Evolutionary conservation across 2,113 vertebrate genomes (phyloP).

Genomic region (Rana temporaria): DNA sequence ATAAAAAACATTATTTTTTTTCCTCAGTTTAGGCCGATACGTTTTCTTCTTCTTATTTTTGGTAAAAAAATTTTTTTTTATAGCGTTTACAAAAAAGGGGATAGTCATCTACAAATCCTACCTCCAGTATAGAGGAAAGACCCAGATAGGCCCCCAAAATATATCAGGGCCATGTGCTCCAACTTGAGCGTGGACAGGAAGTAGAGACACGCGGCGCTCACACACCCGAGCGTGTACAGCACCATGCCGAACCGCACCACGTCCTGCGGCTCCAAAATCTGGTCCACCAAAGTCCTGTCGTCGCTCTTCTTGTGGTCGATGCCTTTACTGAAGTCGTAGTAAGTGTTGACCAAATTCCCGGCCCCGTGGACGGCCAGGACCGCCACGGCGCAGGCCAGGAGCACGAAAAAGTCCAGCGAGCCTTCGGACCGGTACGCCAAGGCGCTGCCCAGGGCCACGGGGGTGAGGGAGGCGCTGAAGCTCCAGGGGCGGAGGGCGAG

Average conservation of each 20-base stretch:
- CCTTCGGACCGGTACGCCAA: constrained; percentile 91
- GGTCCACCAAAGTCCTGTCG: constrained; percentile 94
- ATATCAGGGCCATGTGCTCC: constrained; percentile 94
- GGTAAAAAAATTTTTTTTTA: no score
- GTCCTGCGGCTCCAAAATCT: constrained; percentile 92
- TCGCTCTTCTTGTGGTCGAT: constrained; percentile 99
- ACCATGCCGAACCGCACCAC: constrained; percentile 93
- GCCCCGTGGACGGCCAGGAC: constrained; percentile 95
- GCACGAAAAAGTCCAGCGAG: constrained; percentile 79
- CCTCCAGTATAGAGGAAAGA: constrained; percentile 98
- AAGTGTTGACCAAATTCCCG: constrained; percentile 96
- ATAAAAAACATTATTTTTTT: no score
- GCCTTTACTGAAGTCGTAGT: constrained; percentile 98
- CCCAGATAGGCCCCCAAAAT: constrained; percentile 95
- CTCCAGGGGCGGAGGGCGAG: constrained; percentile 95
- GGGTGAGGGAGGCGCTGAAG: constrained; percentile 93
- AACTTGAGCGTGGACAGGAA: constrained; percentile 84
- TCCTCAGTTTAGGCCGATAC: no score
- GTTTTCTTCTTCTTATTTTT: no score
- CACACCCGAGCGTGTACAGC: constrained; percentile 91
- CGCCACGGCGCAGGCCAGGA: constrained; percentile 87
- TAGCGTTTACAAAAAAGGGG: no score
- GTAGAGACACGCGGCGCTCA: constrained; percentile 89
- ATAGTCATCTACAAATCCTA: constrained; percentile 62
- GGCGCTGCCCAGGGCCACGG: constrained; percentile 92